phyloP scores from a whole-genome alignment of 30 jellyfish, hydroid and myxozoan genomes.

The Aurelia coerulea region DNA sequence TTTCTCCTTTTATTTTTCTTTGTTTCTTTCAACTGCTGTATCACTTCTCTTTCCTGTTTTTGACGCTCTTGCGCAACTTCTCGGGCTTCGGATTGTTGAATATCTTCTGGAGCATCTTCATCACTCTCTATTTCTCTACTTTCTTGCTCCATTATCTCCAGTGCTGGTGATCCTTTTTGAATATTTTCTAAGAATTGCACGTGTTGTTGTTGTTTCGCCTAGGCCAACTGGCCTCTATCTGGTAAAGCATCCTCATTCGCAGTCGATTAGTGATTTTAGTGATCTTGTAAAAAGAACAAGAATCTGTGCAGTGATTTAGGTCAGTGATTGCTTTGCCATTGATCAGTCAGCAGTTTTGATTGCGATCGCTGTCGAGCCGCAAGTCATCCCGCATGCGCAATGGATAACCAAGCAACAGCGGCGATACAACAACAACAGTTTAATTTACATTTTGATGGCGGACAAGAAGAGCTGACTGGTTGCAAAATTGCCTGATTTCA shows the following conservation, averaged over 20 bases:
- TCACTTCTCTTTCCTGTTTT: conserved; percentile 26
- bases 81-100: conserved; percentile 48
- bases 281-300: no score
- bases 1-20: conserved; percentile 38
- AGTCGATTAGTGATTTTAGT: no score
- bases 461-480: neutral
- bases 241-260: no score
- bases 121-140: conserved; percentile 30
- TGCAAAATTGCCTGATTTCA: conserved; percentile 2
- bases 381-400: no score
- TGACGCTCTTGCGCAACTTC: conserved; percentile 51
- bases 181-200: no score
- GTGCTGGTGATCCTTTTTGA: neutral
- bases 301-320: no score
- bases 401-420: neutral
- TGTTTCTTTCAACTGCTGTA: conserved; percentile 17
- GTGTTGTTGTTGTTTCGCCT: no score
- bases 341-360: no score
- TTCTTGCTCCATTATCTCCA: conserved; percentile 8
- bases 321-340: no score
- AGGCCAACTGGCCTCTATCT: no score
- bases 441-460: neutral
- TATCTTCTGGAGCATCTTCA: conserved; percentile 81
- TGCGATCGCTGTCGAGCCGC: no score
- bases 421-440: neutral